These are phyloP conservation scores for Hycleus cichorii DNA, from an alignment of 1,140 invertebrate genomes.

Conservation along the genomic window DNA sequence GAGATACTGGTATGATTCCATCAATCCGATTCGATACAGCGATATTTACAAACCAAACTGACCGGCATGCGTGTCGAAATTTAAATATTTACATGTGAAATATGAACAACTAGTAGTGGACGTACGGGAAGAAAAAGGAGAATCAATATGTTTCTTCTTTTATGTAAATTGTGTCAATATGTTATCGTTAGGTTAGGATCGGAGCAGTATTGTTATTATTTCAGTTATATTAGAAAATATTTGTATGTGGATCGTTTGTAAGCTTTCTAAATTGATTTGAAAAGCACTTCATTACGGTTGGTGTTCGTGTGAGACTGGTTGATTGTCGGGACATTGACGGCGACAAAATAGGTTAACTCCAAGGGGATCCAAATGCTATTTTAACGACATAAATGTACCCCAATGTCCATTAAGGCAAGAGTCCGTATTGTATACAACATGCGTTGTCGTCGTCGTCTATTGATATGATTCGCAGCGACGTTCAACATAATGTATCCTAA, in stretches of 20 bases:
- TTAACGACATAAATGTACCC: constrained; percentile 13
- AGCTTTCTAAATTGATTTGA: background rate
- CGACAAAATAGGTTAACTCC: constrained; percentile 4
- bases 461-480: constrained; percentile 12
- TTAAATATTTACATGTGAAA: background rate
- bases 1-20: background rate
- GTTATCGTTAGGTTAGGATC: too few species aligned
- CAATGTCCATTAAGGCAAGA: constrained; percentile 15
- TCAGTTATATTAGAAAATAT: constrained; percentile 1
- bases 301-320: constrained; percentile 1
- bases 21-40: background rate
- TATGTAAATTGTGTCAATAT: background rate
- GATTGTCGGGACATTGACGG: constrained; percentile 1
- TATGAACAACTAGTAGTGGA: background rate
- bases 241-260: background rate
- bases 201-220: too few species aligned
- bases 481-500: constrained; percentile 16
- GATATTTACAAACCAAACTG: background rate
- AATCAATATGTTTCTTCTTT: background rate
- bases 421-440: background rate
- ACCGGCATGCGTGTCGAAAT: background rate
- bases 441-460: background rate
- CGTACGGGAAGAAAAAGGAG: background rate
- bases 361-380: constrained; percentile 2
- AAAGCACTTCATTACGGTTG: background rate